Conservation (phyloP, 2,888 invertebrate genomes). For the Lysandra bellargus region DNA sequence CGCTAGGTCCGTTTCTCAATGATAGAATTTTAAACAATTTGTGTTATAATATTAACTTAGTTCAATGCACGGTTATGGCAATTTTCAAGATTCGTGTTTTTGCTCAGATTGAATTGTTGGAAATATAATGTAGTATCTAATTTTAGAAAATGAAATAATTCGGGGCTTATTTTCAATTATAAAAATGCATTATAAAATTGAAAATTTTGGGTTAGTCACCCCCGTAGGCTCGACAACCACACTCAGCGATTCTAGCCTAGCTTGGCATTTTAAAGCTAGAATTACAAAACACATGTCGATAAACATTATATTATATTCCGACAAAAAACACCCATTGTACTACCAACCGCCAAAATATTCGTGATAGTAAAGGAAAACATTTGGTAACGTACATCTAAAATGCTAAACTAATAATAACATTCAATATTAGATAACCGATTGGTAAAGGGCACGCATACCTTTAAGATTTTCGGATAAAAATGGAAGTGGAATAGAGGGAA, state of each 20-base stretch:
- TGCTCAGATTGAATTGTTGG: too few relatives aligned
- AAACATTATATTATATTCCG: conserved; percentile 1
- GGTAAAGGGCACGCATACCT: not conserved
- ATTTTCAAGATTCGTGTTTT: too few relatives aligned
- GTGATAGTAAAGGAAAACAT: conserved; percentile 34
- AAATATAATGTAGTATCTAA: too few relatives aligned
- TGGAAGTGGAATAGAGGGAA: not conserved
- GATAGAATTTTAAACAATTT: too few relatives aligned
- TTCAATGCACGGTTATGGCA: too few relatives aligned
- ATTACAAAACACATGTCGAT: not conserved
- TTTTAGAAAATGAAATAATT: too few relatives aligned
- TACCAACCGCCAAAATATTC: conserved; percentile 29
- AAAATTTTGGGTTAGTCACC: too few relatives aligned
- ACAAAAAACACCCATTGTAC: conserved; percentile 10
- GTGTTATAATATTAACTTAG: too few relatives aligned
- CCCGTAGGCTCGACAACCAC: too few relatives aligned
- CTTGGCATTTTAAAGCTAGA: not conserved
- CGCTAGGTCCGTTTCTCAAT: too few relatives aligned
- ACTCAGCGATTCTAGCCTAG: not conserved
- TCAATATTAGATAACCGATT: not conserved
- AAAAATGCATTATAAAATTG: too few relatives aligned
- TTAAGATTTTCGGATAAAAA: not conserved
- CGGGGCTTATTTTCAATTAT: too few relatives aligned
- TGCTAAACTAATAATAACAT: not conserved
- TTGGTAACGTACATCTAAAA: conserved; percentile 2